Conservation (phyloP, 2,113 vertebrate species). For the Machaerirhynchus nigripectus region DNA sequence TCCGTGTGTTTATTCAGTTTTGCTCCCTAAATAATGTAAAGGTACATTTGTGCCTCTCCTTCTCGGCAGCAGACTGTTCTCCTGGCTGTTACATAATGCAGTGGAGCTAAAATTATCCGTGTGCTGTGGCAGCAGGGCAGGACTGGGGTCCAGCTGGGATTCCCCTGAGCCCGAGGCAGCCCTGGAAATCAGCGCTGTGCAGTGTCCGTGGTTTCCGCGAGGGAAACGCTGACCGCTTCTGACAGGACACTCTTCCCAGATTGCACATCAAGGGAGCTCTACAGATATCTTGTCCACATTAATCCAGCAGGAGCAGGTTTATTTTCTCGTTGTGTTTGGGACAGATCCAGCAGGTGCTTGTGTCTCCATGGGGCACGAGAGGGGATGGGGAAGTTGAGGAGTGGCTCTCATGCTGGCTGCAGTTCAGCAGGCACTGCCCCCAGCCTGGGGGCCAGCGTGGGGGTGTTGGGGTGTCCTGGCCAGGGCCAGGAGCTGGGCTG, state of each 20-base stretch:
- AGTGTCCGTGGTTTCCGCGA: rapidly evolving
- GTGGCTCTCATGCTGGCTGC: neutral
- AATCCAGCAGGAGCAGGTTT: neutral
- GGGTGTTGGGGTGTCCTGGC: neutral
- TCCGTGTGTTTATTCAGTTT: neutral
- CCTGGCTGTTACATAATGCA: neutral
- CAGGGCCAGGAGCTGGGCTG: neutral
- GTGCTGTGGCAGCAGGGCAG: neutral
- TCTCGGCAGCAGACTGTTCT: neutral
- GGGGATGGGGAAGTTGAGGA: neutral
- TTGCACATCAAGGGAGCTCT: neutral
- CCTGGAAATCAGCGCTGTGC: rapidly evolving
- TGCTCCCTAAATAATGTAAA: neutral
- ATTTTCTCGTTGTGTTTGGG: neutral
- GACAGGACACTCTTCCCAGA: neutral
- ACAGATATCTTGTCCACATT: neutral
- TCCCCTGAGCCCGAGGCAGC: rapidly evolving
- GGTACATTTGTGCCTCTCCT: rapidly evolving
- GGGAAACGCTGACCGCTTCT: neutral
- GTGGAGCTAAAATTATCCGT: rapidly evolving
- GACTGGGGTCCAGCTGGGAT: neutral
- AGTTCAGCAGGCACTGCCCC: neutral
- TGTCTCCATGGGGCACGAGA: neutral
- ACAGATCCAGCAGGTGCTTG: neutral
- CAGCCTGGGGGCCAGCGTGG: neutral